Evolutionary conservation across 2,113 vertebrate genomes (phyloP), one percentile per base, ranked within the genome.

Genomic region (Stigmatopora nigra): DNA sequence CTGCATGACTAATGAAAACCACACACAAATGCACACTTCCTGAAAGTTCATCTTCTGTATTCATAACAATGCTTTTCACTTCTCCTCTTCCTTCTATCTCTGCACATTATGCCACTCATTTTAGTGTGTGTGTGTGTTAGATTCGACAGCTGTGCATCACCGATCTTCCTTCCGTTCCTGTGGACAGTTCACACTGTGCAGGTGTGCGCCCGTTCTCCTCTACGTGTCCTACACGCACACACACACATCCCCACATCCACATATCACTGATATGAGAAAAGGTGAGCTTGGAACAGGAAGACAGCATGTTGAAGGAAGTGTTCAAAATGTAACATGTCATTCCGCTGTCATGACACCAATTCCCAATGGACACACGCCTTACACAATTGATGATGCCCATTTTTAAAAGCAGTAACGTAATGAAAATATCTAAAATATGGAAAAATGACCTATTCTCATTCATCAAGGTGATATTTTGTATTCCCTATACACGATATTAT

Each of bases 1-100:
- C 72, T 81, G 83, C 78, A 88, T 87, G 69, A 76, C 64, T 78
- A 82, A 89, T 84, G 69, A 79, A 81, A 44, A 45, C 49, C 59
- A 56, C 13, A 46, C 52, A 20, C 60, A 49, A 22, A 17, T 59
- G 70, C 65, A 65, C 38, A 66, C 53, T 14, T 41, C 22, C 52
- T 45, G 17, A 65, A 65, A 58, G 61, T 62, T 67, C 15, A 62
- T 71, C 20, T 22, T 38, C 9, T 13, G 14, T 55, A 25, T 63
- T 64, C 63, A 58, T 16, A 61, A 63, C 65, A 53, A 8, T 2
- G 3, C n/a, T 61, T 64, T 56, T 46, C 61, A 15, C 25, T 63
- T 17, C 47, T n/a, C 13, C 17, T 15, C 12, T 60, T 45, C 9
- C 6, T 35, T 16, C 46, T 67, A 35, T 48, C 4, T 70, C 70